Evolutionary conservation across 2,888 invertebrate genomes (phyloP).

Genomic region (Ischnura elegans): DNA sequence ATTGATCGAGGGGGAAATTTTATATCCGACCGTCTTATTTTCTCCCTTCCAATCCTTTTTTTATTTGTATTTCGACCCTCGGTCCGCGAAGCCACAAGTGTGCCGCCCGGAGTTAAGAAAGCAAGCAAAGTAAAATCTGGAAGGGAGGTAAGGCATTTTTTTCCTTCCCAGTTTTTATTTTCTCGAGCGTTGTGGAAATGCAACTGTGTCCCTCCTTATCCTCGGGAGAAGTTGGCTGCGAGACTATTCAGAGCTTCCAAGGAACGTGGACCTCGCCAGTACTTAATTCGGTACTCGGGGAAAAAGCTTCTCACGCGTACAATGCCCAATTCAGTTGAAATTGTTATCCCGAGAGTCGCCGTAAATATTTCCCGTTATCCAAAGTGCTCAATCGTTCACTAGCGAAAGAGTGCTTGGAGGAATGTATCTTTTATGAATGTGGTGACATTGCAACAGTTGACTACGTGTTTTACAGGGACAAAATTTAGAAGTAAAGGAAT

Average conservation of each 20-base stretch:
- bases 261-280: background rate
- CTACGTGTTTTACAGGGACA: no score
- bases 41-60: background rate
- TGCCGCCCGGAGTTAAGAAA: background rate
- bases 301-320: no score
- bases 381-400: no score
- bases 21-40: no score
- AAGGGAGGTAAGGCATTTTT: background rate
- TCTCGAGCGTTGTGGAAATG: background rate
- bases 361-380: no score
- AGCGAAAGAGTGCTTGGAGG: no score
- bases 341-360: no score
- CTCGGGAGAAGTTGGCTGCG: background rate
- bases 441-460: no score
- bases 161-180: background rate
- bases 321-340: no score
- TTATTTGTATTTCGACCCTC: background rate
- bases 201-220: background rate
- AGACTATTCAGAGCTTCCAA: background rate
- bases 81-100: constrained; percentile 53
- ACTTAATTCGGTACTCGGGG: no score
- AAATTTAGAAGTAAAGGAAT: no score
- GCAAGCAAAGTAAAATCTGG: background rate
- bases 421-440: no score
- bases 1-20: background rate